phyloP scores from a whole-genome alignment of 1,140 invertebrate species.

The Zophobas atratus region DNA sequence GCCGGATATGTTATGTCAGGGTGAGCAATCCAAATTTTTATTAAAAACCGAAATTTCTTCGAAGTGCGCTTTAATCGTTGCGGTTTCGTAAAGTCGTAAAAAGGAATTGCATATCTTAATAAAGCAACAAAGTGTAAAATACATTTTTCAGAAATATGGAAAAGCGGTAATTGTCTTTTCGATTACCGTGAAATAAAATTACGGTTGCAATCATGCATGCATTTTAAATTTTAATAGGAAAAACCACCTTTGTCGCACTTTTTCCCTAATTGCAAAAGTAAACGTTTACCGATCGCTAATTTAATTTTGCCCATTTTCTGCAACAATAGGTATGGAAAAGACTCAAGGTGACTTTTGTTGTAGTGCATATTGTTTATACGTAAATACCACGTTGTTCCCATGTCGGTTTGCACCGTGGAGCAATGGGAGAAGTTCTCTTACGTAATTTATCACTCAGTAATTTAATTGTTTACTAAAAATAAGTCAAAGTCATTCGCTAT shows the following conservation, averaged over 20 bases:
- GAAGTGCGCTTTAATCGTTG: slow-evolving; percentile 1
- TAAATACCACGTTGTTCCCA: slow-evolving; percentile 26
- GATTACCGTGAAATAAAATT: slow-evolving; percentile 27
- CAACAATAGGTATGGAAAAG: slow-evolving; percentile 24
- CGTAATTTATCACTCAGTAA: slow-evolving; percentile 22
- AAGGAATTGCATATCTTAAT: not conserved
- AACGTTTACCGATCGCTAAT: slow-evolving; percentile 13
- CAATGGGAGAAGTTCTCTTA: slow-evolving; percentile 15
- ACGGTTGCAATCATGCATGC: not conserved
- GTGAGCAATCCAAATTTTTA: slow-evolving; percentile 22
- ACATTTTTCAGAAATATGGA: slow-evolving; percentile 5
- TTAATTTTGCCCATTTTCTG: slow-evolving; percentile 16
- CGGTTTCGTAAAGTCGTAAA: slow-evolving; percentile 9
- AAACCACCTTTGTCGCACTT: slow-evolving; percentile 14
- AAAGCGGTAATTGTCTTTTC: slow-evolving; percentile 29
- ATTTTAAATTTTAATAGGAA: slow-evolving; percentile 25
- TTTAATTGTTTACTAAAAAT: slow-evolving; percentile 42
- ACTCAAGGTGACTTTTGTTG: slow-evolving; percentile 28
- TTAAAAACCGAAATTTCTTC: slow-evolving; percentile 11
- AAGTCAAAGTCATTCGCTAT: slow-evolving; percentile 23
- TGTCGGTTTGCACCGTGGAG: not conserved
- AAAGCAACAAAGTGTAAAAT: slow-evolving; percentile 35
- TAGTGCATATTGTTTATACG: slow-evolving; percentile 11
- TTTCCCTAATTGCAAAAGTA: slow-evolving; percentile 4
- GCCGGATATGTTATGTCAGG: slow-evolving; percentile 44